Conservation (phyloP, 2,797 vertebrate genomes). For the Eleutherodactylus coqui region DNA sequence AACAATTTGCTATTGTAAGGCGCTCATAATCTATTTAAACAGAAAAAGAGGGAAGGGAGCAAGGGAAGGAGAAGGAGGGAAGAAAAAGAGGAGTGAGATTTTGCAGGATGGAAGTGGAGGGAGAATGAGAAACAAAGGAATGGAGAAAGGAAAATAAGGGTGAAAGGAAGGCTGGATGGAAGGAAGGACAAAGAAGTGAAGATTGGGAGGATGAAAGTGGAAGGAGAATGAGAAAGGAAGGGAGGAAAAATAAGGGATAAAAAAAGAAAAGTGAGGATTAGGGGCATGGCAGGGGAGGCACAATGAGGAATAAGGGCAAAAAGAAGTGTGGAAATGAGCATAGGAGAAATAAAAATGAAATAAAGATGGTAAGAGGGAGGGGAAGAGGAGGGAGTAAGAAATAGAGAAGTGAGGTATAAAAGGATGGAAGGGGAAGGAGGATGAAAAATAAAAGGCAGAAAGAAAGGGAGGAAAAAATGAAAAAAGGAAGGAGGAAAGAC, state of each 20-base stretch:
- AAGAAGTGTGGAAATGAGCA: not conserved
- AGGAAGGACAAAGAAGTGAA: not conserved
- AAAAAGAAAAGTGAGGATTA: not conserved
- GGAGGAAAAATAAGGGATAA: not conserved
- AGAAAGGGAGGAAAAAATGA: not conserved
- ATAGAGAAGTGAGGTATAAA: not conserved
- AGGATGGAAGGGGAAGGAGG: not conserved
- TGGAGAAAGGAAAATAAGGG: too few relatives aligned
- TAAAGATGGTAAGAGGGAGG: not conserved
- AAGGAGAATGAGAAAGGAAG: not conserved
- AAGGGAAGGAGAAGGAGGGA: not conserved
- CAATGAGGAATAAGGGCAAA: too few relatives aligned
- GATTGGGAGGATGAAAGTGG: not conserved
- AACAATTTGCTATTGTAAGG: not conserved
- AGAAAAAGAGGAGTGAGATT: not conserved
- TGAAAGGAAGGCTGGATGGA: too few relatives aligned
- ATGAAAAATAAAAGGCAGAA: not conserved
- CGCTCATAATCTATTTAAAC: not conserved
- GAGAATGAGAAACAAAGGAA: too few relatives aligned
- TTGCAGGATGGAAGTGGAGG: too few relatives aligned
- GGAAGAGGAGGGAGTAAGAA: not conserved
- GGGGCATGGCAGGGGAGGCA: too few relatives aligned
- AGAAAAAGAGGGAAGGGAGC: not conserved
- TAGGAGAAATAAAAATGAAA: not conserved
- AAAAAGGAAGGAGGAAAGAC: not conserved